Evolutionary conservation across 2,888 invertebrate genomes (phyloP), one percentile per base, ranked within the genome.

Genomic region (Miltochrista miniata): DNA sequence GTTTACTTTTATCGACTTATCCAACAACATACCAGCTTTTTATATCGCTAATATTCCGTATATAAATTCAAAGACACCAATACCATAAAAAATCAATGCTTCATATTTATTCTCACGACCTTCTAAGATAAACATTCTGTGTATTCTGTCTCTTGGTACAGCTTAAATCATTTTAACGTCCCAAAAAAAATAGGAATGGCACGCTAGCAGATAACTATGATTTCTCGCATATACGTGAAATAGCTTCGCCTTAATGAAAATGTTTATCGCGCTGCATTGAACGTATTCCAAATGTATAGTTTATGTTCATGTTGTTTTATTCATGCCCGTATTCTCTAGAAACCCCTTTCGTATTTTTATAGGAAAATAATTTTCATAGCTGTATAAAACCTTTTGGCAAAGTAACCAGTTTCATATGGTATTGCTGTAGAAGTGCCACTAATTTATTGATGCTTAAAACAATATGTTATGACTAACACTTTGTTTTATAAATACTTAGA

Each of bases 151-250:
- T 14, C 39, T 36, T 29, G 24, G 37, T 34, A 29, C 38, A 51
- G 45, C 54, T 53, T 45, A 49, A 44, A 45, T n/a, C 45, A 54
- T 53, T 58, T 55, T 48, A 68, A 56, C 56, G 50, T 24, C 24
- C 37, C 11, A 7, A 38, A 46, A 50, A 45, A 49, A 45, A 48
- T 51, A 56, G 34, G n/a, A 52, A 50, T 33, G 4, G 41, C 15
- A 37, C 38, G 13, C 44, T 24, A 18, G 13, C 44, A 48, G 50
- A 59, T 62, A 67, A 59, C 55, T 51, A 56, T 57, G 70, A 64
- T 59, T 59, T 60, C 59, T 61, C 41, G 40, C 44, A 9, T 43
- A 36, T 54, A 52, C 70, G 62, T 70, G 70, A 46, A 53, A 54
- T 51, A 48, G 43, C 47, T 53, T 54, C 12, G 35, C 30, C 7